Conservation (phyloP, 1,140 invertebrate species). For the Saxidomus purpurata region DNA sequence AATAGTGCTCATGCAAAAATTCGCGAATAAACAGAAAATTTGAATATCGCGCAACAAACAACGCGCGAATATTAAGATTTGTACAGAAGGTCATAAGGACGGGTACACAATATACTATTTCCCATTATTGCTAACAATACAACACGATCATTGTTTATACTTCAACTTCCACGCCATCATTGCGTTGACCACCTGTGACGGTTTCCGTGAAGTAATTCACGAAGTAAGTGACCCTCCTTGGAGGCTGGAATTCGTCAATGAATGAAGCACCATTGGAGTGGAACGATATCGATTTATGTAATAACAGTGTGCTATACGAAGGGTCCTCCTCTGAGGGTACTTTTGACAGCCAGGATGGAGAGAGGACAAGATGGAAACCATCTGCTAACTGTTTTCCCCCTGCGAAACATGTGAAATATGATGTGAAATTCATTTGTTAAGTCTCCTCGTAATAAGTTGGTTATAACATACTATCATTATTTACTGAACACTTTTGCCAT, state of each 20-base stretch:
- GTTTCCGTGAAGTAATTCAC: conserved; percentile 64
- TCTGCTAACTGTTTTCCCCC: conserved; percentile 56
- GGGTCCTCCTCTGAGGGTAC: background rate
- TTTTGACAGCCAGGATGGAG: conserved; percentile 57
- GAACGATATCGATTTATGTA: conserved; percentile 63
- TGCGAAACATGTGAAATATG: background rate
- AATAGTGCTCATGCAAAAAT: no score
- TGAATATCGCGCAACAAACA: no score
- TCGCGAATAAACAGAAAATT: no score
- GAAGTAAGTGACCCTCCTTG: conserved; percentile 63
- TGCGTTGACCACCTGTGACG: conserved; percentile 18
- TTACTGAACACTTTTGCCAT: no score
- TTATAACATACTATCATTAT: no score
- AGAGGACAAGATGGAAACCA: conserved; percentile 56
- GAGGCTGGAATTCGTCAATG: conserved; percentile 65
- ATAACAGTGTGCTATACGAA: background rate
- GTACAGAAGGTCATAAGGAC: no score
- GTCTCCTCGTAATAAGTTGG: no score
- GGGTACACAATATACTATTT: no score
- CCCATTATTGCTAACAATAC: background rate
- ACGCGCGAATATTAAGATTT: no score
- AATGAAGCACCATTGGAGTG: conserved; percentile 46
- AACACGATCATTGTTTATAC: no score
- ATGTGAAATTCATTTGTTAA: no score
- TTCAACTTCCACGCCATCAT: conserved; percentile 32